Conservation (phyloP, 1,140 invertebrate genomes). For the Pararge aegeria region DNA sequence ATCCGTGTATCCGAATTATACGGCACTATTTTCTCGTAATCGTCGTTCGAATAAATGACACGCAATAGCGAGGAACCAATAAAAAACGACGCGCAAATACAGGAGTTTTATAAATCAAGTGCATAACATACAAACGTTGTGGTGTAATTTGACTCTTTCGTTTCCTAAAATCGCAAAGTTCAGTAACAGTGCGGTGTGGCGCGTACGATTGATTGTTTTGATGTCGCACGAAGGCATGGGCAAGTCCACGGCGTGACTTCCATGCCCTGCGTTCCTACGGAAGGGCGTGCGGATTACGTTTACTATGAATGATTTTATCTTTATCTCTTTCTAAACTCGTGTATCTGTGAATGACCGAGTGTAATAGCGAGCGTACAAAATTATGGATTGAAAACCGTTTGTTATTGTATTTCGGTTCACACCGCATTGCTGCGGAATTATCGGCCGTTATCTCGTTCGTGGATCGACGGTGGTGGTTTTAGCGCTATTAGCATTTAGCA, state of each 20-base stretch:
- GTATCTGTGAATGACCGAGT: conserved; percentile 78
- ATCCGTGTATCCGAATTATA: conserved; percentile 41
- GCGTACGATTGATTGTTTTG: conserved; percentile 69
- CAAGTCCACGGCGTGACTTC: conserved; percentile 71
- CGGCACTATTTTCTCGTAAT: conserved; percentile 62
- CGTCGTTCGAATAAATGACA: conserved; percentile 76
- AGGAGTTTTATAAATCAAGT: conserved; percentile 72
- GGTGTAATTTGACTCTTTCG: conserved; percentile 51
- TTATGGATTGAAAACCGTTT: conserved; percentile 76
- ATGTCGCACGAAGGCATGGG: conserved; percentile 61
- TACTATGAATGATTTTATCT: conserved; percentile 80
- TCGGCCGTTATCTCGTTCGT: conserved; percentile 55
- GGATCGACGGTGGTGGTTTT: conserved; percentile 39
- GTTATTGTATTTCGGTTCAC: conserved; percentile 75
- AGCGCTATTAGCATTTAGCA: conserved; percentile 23
- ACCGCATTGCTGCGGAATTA: conserved; percentile 56
- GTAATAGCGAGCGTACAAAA: conserved; percentile 75
- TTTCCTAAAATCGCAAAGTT: conserved; percentile 39
- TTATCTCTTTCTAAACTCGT: conserved; percentile 78
- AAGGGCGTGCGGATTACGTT: conserved; percentile 78
- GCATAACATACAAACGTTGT: conserved; percentile 60
- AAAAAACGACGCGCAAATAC: conserved; percentile 77
- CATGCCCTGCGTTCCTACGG: conserved; percentile 77
- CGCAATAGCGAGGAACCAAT: conserved; percentile 76
- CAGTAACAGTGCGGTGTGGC: conserved; percentile 44